Conservation (phyloP, 2,888 invertebrate species). For the Lamproptera curius region DNA sequence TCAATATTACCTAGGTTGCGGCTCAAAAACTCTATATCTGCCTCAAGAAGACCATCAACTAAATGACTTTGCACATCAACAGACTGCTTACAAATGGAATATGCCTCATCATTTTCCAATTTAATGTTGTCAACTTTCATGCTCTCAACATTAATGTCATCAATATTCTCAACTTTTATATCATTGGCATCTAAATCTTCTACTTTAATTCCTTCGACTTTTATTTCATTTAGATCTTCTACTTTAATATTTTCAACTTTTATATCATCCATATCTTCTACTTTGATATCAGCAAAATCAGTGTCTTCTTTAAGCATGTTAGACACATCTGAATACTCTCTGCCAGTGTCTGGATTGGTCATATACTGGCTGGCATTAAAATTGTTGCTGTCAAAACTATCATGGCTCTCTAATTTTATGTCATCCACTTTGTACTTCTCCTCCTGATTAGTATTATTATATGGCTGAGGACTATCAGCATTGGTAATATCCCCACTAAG, state of each 20-base stretch:
- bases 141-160: conserved; percentile 55
- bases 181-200: conserved; percentile 56
- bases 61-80: conserved; percentile 59
- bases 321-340: conserved; percentile 59
- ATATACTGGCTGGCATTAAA: conserved; percentile 64
- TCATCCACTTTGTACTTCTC: conserved; percentile 60
- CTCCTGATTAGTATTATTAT: conserved; percentile 50
- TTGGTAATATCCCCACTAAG: conserved; percentile 47
- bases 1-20: conserved; percentile 71
- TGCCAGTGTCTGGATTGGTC: conserved; percentile 51
- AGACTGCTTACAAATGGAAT: conserved; percentile 56
- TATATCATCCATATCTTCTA: conserved; percentile 68
- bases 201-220: conserved; percentile 64
- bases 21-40: conserved; percentile 73
- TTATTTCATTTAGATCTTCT: conserved; percentile 62
- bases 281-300: conserved; percentile 69
- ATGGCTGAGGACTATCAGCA: conserved; percentile 60
- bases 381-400: conserved; percentile 54
- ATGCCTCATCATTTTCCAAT: conserved; percentile 60
- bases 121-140: conserved; percentile 70
- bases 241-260: conserved; percentile 67
- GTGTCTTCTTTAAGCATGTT: conserved; percentile 56
- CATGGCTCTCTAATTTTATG: conserved; percentile 61
- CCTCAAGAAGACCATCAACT: conserved; percentile 66
- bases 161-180: conserved; percentile 65